Conservation (phyloP, 2,113 vertebrate species). For the Cisticola juncidis region DNA sequence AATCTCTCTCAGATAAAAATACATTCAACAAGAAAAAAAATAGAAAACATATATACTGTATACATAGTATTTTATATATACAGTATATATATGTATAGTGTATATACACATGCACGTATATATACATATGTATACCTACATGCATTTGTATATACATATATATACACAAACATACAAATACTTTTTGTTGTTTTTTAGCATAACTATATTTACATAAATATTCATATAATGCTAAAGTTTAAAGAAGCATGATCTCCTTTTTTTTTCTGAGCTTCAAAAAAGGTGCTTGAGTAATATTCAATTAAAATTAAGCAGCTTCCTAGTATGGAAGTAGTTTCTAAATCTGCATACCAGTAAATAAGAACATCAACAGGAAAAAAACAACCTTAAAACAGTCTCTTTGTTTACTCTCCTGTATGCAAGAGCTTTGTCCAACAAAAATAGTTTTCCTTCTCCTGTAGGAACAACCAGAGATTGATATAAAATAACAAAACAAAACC, state of each 20-base stretch:
- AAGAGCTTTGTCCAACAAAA: conserved; percentile 79
- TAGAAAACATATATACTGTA: conserved; percentile 83
- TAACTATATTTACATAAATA: conserved; percentile 92
- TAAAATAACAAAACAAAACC: conserved; percentile 72
- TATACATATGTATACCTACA: conserved; percentile 75
- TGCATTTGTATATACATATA: conserved; percentile 79
- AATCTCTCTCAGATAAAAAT: conserved; percentile 89
- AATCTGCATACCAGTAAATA: conserved; percentile 83
- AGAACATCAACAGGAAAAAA: conserved; percentile 73
- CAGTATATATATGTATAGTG: conserved; percentile 73
- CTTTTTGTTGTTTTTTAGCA: conserved; percentile 81
- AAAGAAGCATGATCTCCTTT: conserved; percentile 82
- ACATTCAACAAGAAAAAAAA: conserved; percentile 88
- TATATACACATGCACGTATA: conserved; percentile 69
- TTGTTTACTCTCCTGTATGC: conserved; percentile 71
- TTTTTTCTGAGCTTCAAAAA: conserved; percentile 84
- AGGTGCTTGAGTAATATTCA: conserved; percentile 91
- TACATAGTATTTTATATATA: conserved; percentile 76
- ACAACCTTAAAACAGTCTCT: conserved; percentile 71
- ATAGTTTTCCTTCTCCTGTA: conserved; percentile 67
- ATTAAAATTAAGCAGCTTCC: conserved; percentile 84
- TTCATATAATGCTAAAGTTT: conserved; percentile 88
- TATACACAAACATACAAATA: conserved; percentile 85
- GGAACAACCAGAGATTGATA: conserved; percentile 75
- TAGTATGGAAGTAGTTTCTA: conserved; percentile 82